Evolutionary conservation across 2,888 invertebrate species (phyloP).

Genomic region (Brenthis hecate): DNA sequence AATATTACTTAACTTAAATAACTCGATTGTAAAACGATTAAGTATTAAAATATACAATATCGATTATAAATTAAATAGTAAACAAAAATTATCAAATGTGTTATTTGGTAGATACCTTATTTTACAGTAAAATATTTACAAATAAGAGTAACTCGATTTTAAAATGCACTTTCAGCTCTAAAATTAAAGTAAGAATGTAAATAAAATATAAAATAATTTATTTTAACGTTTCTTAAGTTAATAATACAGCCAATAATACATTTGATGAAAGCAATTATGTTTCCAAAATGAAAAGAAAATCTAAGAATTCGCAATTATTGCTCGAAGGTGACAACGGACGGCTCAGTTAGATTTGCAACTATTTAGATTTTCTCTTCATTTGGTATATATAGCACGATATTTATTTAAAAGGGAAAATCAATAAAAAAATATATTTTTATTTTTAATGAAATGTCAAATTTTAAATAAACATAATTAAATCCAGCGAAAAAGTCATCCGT

Average conservation of each 20-base stretch:
- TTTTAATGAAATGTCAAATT: too few species aligned
- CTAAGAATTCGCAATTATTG: not conserved
- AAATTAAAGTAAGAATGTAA: too few species aligned
- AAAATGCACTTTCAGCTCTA: not conserved
- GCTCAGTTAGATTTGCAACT: not conserved
- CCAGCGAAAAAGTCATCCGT: not conserved
- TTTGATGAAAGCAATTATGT: not conserved
- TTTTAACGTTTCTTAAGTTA: too few species aligned
- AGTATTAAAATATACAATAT: slow-evolving; percentile 3
- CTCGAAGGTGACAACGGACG: not conserved
- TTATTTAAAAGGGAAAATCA: too few species aligned
- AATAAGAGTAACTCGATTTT: not conserved
- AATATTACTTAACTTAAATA: not conserved
- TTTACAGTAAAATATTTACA: slow-evolving; percentile 1
- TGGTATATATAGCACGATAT: not conserved
- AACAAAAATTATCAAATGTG: not conserved
- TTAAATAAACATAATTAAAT: not conserved
- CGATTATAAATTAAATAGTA: slow-evolving; percentile 3
- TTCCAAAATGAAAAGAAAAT: slow-evolving; percentile 5
- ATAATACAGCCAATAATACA: not conserved
- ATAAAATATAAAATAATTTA: too few species aligned
- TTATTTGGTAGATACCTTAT: slow-evolving; percentile 10
- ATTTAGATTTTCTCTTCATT: not conserved
- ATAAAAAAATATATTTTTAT: too few species aligned
- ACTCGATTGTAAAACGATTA: slow-evolving; percentile 9